These are phyloP conservation scores for Drosophila oshimai DNA, from an alignment of 1,140 invertebrate species.

Conservation along the genomic window DNA sequence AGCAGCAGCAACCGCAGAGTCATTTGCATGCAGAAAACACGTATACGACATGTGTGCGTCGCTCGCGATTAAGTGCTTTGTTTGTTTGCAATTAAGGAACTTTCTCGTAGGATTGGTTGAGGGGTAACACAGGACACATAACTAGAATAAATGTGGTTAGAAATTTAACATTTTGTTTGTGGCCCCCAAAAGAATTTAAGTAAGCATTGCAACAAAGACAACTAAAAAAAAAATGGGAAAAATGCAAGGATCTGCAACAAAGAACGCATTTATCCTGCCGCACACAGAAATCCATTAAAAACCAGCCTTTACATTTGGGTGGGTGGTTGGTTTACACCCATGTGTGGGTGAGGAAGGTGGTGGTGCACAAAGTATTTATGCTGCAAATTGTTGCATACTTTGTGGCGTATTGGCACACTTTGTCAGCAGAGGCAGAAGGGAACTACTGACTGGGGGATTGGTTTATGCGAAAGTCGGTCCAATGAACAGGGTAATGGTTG, in stretches of 20 bases:
- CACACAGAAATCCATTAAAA: slow-evolving; percentile 38
- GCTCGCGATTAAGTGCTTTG: slow-evolving; percentile 56
- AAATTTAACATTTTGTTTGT: background rate
- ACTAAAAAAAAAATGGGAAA: background rate
- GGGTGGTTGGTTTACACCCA: background rate
- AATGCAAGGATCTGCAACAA: slow-evolving; percentile 9
- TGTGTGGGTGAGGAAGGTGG: background rate
- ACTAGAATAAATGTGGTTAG: background rate
- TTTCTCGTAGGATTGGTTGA: background rate
- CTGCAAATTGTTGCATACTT: slow-evolving; percentile 78
- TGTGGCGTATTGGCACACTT: slow-evolving; percentile 74
- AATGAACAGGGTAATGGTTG: slow-evolving; percentile 35
- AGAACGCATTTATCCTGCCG: slow-evolving; percentile 14
- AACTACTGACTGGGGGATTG: background rate
- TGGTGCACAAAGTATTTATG: slow-evolving; percentile 68
- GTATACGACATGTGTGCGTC: slow-evolving; percentile 61
- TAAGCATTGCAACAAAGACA: background rate
- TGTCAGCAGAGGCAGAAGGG: slow-evolving; percentile 51
- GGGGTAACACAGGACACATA: background rate
- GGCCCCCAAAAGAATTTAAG: background rate
- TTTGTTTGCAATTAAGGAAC: slow-evolving; percentile 39
- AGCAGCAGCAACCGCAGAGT: slow-evolving; percentile 22
- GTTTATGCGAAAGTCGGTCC: background rate
- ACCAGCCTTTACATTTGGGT: slow-evolving; percentile 1
- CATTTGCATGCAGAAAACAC: slow-evolving; percentile 59